Evolutionary conservation across 2,888 invertebrate species (phyloP), one percentile per base, ranked within the genome.

Genomic region (Chloromyia formosa): DNA sequence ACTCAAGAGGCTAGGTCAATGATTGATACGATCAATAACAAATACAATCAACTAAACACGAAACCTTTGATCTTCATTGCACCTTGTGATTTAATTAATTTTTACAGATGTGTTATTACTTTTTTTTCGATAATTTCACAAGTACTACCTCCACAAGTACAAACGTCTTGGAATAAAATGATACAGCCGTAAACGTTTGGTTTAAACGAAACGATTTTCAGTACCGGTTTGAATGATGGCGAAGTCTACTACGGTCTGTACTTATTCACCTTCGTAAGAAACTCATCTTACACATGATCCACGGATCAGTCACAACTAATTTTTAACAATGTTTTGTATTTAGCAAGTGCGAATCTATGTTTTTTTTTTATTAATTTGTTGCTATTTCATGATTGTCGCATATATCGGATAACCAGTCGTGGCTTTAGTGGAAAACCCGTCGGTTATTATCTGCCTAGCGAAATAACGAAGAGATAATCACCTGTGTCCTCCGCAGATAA

Each of bases 11-110:
- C 27, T 35, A 49, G 66, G 27, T 49, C 66, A 49, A 66, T 49
- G 42, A 49, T 49, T 18, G 9, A 35, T 23, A 66, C 23, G 49
- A 66, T 23, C 66, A 18, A 49, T 49, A 45, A 42, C 66, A 40
- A 18, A 16, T n/a, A 42, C 27, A 35, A 2, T 4, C 27, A 35
- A 7, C 49, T 56, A 42, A 12, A 9, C 49, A 3, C 49, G 49
- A 49, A 66, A 22, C 14, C 62, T 42, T 62, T 42, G 23, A 60
- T 62, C 62, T 35, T 40, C 22, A 66, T 22, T 22, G 20, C 1
- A 66, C 66, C 66, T 49, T 45, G 66, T 35, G 10, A 45, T 66
- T 66, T 49, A 45, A 49, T 66, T 45, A 66, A 16, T 12, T 45
- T 10, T 56, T 7, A n/a, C 1, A 49, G 10, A 49, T n/a, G n/a